Evolutionary conservation across 2,888 invertebrate species (phyloP).

Genomic region (Gari tellinella): DNA sequence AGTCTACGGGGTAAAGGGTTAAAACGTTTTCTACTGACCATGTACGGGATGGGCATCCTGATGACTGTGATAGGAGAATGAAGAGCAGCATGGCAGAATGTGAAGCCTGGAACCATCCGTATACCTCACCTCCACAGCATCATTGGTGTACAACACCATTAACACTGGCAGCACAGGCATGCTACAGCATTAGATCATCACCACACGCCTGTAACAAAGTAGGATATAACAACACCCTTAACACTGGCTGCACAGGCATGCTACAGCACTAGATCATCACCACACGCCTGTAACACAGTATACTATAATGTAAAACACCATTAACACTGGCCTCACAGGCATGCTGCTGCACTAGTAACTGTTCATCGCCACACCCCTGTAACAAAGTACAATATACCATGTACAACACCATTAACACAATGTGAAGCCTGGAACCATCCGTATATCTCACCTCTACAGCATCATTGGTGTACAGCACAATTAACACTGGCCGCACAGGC

Average conservation of each 20-base stretch:
- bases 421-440: conserved; percentile 76
- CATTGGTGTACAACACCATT: conserved; percentile 79
- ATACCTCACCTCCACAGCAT: conserved; percentile 79
- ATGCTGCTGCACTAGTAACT: too few relatives aligned
- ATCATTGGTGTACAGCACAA: conserved; percentile 80
- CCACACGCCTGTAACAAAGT: too few relatives aligned
- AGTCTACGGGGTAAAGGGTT: too few relatives aligned
- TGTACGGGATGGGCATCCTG: conserved; percentile 71
- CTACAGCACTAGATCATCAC: too few relatives aligned
- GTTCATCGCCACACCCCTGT: too few relatives aligned
- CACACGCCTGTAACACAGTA: too few relatives aligned
- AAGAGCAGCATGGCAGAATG: conserved; percentile 79
- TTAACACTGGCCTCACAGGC: too few relatives aligned
- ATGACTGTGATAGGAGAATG: conserved; percentile 73
- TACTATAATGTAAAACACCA: too few relatives aligned
- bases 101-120: conserved; percentile 77
- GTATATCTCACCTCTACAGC: conserved; percentile 78
- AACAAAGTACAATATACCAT: too few relatives aligned
- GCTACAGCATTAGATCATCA: neutral
- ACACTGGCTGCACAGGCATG: too few relatives aligned
- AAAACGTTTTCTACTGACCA: conserved; percentile 63
- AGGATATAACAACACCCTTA: too few relatives aligned
- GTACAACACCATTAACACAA: too few relatives aligned
- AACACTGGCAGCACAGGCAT: conserved; percentile 70
- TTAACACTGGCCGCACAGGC: conserved; percentile 69